Percentiles rank a stretch among this genome's conserved stretches.
These are phyloP conservation scores for Anolis carolinensis DNA, from an alignment of 2,113 vertebrate genomes.

Conservation along the genomic window DNA sequence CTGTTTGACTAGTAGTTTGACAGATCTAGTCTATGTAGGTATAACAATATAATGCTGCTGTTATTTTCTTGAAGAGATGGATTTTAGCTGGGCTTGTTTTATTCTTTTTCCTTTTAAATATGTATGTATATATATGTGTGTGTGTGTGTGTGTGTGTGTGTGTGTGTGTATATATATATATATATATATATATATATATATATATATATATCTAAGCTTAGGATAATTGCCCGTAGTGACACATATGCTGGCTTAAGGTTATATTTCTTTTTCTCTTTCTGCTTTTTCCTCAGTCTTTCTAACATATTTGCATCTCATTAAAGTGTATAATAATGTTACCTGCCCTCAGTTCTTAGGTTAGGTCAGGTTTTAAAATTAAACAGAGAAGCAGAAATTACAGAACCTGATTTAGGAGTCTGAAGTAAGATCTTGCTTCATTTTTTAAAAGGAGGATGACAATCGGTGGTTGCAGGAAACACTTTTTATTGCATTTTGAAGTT, in stretches of 20 bases:
- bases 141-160: too few relatives aligned
- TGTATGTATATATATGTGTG: too few relatives aligned
- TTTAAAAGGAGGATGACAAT: neutral
- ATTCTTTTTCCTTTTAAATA: neutral
- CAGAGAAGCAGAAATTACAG: neutral
- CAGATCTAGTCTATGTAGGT: too few relatives aligned
- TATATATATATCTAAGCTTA: neutral
- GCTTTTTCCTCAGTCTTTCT: neutral
- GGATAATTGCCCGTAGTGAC: neutral
- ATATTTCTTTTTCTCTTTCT: neutral
- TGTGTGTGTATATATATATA: too few relatives aligned
- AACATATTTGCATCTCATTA: neutral
- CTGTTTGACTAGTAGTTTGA: too few relatives aligned
- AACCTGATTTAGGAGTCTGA: slow-evolving; percentile 1
- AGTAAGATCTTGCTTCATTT: slow-evolving; percentile 44
- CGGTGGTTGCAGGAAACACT: neutral
- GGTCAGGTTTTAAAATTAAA: neutral
- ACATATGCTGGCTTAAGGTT: neutral
- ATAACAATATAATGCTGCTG: neutral
- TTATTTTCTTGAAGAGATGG: neutral
- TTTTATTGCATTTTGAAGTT: neutral
- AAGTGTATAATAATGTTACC: neutral
- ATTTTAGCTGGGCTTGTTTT: neutral
- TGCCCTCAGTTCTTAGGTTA: neutral
- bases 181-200: too few relatives aligned